phyloP scores from a whole-genome alignment of 2,797 vertebrate species.

The Xiphorhynchus erythropygius region DNA sequence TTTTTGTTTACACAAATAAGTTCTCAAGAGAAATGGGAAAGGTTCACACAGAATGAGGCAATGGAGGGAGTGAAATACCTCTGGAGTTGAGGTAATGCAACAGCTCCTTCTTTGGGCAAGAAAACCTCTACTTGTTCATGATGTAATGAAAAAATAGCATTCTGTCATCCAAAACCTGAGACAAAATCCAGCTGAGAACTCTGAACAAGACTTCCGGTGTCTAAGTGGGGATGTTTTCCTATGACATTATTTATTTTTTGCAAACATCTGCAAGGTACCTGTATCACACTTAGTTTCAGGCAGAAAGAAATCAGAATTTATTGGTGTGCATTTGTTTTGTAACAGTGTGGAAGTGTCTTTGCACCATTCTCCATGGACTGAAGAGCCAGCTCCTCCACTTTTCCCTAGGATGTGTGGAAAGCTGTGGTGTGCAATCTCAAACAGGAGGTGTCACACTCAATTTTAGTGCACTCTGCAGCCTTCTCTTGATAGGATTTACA shows the following conservation, averaged over 20 bases:
- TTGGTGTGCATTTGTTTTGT: background rate
- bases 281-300: background rate
- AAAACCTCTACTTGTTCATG: background rate
- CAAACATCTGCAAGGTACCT: background rate
- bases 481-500: background rate
- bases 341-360: background rate
- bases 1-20: background rate
- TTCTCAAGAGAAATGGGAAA: background rate
- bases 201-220: background rate
- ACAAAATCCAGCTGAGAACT: background rate
- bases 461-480: background rate
- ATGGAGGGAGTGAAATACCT: background rate
- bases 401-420: background rate
- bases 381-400: background rate
- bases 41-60: background rate
- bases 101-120: background rate
- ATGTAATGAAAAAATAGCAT: conserved; percentile 3
- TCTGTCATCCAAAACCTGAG: background rate
- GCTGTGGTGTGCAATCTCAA: background rate
- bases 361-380: background rate
- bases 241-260: background rate
- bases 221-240: background rate
- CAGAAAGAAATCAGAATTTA: background rate
- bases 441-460: background rate
- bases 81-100: background rate